A percentile compares a stretch with the other conserved stretches of the same genome.
Evolutionary conservation across 2,888 invertebrate genomes (phyloP).

Genomic region (Graphium colonna): DNA sequence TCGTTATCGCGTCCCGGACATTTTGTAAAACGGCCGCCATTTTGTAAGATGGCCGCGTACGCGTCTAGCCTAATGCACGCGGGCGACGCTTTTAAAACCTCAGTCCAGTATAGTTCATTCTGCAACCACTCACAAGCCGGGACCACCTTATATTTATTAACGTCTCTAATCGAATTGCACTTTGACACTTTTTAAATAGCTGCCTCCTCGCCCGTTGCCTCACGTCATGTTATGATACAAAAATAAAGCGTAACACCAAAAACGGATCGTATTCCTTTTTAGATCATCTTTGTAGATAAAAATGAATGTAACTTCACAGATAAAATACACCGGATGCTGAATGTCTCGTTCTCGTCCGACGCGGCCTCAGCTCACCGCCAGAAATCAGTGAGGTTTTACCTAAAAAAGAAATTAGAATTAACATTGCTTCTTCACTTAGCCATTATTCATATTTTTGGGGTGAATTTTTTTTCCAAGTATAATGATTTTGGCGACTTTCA

Average conservation of each 20-base stretch:
- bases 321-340: slow-evolving; percentile 16
- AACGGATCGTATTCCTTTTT: neutral
- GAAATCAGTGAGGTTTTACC: slow-evolving; percentile 73
- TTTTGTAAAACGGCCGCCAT: slow-evolving; percentile 79
- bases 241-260: slow-evolving; percentile 22
- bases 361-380: slow-evolving; percentile 42
- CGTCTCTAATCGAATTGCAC: slow-evolving; percentile 28
- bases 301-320: slow-evolving; percentile 15
- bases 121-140: slow-evolving; percentile 51
- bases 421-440: no score
- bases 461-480: no score
- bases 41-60: slow-evolving; percentile 72
- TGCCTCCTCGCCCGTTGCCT: neutral
- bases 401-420: slow-evolving; percentile 32
- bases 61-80: slow-evolving; percentile 47
- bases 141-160: slow-evolving; percentile 24
- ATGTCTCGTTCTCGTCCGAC: slow-evolving; percentile 21
- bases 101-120: slow-evolving; percentile 47
- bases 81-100: slow-evolving; percentile 50
- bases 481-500: no score
- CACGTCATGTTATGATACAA: slow-evolving; percentile 17
- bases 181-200: slow-evolving; percentile 18
- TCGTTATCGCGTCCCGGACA: slow-evolving; percentile 77
- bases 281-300: slow-evolving; percentile 2
- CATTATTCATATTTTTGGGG: no score